These are phyloP conservation scores for Myoxocephalus aenaeus DNA, from an alignment of 2,797 vertebrate genomes.

Conservation along the genomic window DNA sequence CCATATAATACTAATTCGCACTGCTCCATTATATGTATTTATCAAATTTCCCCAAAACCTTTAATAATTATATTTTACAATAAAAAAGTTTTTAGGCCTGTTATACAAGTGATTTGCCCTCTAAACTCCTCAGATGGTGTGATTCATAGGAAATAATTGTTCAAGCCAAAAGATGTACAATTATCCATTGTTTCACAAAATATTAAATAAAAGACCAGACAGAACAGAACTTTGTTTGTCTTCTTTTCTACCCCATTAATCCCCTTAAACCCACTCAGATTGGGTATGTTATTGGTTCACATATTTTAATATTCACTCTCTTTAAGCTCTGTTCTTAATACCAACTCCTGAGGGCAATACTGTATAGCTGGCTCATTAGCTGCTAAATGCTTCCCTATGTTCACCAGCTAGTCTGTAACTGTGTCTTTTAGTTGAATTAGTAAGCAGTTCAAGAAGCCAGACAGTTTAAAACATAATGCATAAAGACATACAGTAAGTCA, in stretches of 20 bases:
- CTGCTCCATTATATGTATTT: neutral
- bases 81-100: neutral
- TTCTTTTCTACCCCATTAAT: neutral
- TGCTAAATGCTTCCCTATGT: neutral
- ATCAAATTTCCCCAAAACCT: neutral
- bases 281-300: neutral
- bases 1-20: neutral
- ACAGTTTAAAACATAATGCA: neutral
- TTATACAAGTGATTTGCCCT: neutral
- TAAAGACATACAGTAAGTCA: neutral
- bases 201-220: neutral
- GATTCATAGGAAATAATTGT: neutral
- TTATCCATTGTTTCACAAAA: neutral
- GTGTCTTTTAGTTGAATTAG: conserved; percentile 15
- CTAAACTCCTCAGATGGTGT: neutral
- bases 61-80: neutral
- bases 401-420: neutral
- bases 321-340: neutral
- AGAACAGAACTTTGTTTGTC: neutral
- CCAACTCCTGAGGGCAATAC: neutral
- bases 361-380: neutral
- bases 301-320: neutral
- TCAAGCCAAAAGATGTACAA: neutral
- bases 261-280: neutral
- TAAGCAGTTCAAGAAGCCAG: neutral